Evolutionary conservation across 2,113 vertebrate genomes (phyloP).

Genomic region (Urocynchramus pylzowi): DNA sequence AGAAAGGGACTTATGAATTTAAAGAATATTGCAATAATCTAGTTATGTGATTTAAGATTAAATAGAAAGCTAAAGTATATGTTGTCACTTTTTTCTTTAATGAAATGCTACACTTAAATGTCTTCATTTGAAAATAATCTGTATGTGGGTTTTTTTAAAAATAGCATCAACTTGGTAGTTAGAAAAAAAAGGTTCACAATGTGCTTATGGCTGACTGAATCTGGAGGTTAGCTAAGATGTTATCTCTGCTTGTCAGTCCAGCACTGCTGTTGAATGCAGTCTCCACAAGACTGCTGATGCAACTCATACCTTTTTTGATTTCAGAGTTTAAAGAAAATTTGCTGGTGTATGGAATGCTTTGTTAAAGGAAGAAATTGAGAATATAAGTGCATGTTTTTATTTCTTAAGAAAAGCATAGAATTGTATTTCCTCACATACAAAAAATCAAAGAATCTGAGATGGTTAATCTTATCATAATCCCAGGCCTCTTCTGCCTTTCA

Average conservation of each 20-base stretch:
- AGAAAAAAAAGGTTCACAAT: slow-evolving; percentile 8
- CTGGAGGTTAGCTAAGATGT: background rate
- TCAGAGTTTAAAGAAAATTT: background rate
- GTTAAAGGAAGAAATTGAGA: background rate
- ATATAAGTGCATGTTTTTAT: background rate
- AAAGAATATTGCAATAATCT: slow-evolving; percentile 55
- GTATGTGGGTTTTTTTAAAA: slow-evolving; percentile 43
- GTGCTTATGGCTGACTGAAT: slow-evolving; percentile 25
- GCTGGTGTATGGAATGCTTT: background rate
- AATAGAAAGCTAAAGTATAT: slow-evolving; percentile 63
- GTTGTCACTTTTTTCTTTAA: slow-evolving; percentile 64
- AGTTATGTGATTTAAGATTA: slow-evolving; percentile 57
- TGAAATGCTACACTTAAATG: slow-evolving; percentile 33
- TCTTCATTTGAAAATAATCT: slow-evolving; percentile 55
- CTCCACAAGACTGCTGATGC: background rate
- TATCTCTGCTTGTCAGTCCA: background rate
- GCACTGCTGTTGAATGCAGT: background rate
- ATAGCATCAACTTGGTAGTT: slow-evolving; percentile 10
- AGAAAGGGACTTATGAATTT: slow-evolving; percentile 59
- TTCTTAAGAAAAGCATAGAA: background rate
- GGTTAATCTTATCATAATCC: background rate
- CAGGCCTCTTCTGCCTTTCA: background rate
- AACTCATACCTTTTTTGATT: background rate
- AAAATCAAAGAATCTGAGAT: background rate
- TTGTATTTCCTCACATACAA: background rate